These are phyloP conservation scores for Emmelina monodactyla DNA, from an alignment of 2,888 invertebrate genomes.

Conservation along the genomic window DNA sequence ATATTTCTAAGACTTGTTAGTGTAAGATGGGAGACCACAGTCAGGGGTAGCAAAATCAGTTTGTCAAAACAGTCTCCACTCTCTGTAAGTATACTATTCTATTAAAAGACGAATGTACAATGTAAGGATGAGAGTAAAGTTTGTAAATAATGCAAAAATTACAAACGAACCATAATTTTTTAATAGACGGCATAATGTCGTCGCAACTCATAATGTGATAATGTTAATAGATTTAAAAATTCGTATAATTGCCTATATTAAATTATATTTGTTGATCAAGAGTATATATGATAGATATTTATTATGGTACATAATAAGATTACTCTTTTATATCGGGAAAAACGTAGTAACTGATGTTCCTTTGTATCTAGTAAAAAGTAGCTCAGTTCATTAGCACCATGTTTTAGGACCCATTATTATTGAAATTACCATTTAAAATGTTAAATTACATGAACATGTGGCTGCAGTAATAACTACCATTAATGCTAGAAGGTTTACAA, in stretches of 20 bases:
- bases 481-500: no score
- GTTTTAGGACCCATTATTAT: slow-evolving; percentile 7
- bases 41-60: background rate
- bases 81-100: slow-evolving; percentile 17
- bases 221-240: slow-evolving; percentile 43
- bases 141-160: slow-evolving; percentile 27
- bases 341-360: slow-evolving; percentile 30
- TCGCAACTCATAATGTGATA: slow-evolving; percentile 50
- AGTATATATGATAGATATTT: slow-evolving; percentile 58
- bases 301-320: slow-evolving; percentile 43
- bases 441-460: no score
- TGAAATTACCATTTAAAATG: background rate
- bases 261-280: slow-evolving; percentile 58
- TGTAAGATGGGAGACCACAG: slow-evolving; percentile 4
- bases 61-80: slow-evolving; percentile 11
- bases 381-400: slow-evolving; percentile 19
- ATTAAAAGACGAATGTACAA: slow-evolving; percentile 27
- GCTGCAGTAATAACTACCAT: no score
- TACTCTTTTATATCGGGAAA: slow-evolving; percentile 36
- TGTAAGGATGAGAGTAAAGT: slow-evolving; percentile 23
- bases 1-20: slow-evolving; percentile 10
- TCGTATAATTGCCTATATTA: slow-evolving; percentile 49
- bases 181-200: slow-evolving; percentile 38
- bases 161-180: slow-evolving; percentile 31
- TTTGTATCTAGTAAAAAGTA: slow-evolving; percentile 27